Conservation (phyloP, 2,888 invertebrate species). For the Troides oblongomaculatus region DNA sequence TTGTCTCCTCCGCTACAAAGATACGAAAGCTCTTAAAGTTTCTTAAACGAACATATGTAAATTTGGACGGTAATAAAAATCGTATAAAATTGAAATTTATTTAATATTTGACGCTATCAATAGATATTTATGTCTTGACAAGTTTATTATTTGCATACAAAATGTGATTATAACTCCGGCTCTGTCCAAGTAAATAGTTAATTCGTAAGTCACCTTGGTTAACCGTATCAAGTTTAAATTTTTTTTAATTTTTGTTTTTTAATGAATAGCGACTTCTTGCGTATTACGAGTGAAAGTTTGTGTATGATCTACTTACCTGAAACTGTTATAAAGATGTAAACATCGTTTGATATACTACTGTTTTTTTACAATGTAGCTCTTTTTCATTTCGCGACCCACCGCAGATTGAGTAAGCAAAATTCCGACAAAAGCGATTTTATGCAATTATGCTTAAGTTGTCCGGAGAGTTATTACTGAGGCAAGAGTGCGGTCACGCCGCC, state of each 20-base stretch:
- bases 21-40: constrained; percentile 19
- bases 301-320: too few relatives aligned
- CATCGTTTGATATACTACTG: not conserved
- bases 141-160: constrained; percentile 40
- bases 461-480: constrained; percentile 70
- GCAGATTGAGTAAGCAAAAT: constrained; percentile 67
- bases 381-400: constrained; percentile 45
- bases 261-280: too few relatives aligned
- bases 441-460: constrained; percentile 73
- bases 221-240: too few relatives aligned
- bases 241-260: too few relatives aligned
- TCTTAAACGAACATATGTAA: constrained; percentile 16
- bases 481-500: constrained; percentile 60
- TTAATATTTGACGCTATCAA: constrained; percentile 10
- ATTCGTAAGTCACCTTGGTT: not conserved
- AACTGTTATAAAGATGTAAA: too few relatives aligned
- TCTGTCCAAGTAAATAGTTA: not conserved
- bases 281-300: too few relatives aligned
- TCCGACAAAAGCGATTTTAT: constrained; percentile 74
- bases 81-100: not conserved
- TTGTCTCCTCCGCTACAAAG: constrained; percentile 10
- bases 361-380: not conserved
- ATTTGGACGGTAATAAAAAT: constrained; percentile 15
- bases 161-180: constrained; percentile 34
- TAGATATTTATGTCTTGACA: constrained; percentile 5